phyloP scores from a whole-genome alignment of 2,888 invertebrate species.

The Netelia fuscicornis region DNA sequence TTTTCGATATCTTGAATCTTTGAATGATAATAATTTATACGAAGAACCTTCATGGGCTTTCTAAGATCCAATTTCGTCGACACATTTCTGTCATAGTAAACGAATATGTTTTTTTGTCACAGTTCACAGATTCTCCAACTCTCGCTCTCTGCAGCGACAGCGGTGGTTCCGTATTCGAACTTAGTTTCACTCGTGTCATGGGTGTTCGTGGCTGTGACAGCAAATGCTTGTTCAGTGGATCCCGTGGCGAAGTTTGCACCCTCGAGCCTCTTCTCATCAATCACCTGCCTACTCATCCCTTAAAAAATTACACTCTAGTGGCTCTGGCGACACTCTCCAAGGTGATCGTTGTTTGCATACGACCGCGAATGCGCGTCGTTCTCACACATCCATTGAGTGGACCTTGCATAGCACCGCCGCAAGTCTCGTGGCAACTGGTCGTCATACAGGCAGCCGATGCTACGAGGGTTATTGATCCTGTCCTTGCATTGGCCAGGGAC shows the following conservation, averaged over 20 bases:
- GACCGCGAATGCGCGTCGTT: slow-evolving; percentile 91
- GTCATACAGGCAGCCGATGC: slow-evolving; percentile 91
- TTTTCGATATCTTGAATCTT: background rate
- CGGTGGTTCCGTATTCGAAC: slow-evolving; percentile 97
- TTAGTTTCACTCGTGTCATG: slow-evolving; percentile 94
- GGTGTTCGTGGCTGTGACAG: slow-evolving; percentile 96
- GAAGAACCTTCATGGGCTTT: background rate
- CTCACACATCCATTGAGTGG: slow-evolving; percentile 92
- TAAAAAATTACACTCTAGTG: slow-evolving; percentile 91
- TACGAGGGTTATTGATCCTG: slow-evolving; percentile 91
- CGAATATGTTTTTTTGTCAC: slow-evolving; percentile 12
- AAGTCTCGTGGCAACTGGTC: slow-evolving; percentile 97
- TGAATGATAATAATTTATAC: background rate
- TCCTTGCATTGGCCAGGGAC: slow-evolving; percentile 95
- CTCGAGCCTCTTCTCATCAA: slow-evolving; percentile 89
- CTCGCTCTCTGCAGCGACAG: slow-evolving; percentile 94
- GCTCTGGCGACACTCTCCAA: slow-evolving; percentile 98
- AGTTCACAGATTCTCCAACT: slow-evolving; percentile 91
- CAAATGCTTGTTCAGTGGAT: slow-evolving; percentile 98
- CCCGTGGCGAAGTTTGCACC: slow-evolving; percentile 96
- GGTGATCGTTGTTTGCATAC: slow-evolving; percentile 92
- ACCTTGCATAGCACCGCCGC: slow-evolving; percentile 91
- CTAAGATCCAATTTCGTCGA: background rate
- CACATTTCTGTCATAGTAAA: background rate
- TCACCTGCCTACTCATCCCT: slow-evolving; percentile 87